Conservation (phyloP, 2,888 invertebrate genomes). For the Caprella mutica region DNA sequence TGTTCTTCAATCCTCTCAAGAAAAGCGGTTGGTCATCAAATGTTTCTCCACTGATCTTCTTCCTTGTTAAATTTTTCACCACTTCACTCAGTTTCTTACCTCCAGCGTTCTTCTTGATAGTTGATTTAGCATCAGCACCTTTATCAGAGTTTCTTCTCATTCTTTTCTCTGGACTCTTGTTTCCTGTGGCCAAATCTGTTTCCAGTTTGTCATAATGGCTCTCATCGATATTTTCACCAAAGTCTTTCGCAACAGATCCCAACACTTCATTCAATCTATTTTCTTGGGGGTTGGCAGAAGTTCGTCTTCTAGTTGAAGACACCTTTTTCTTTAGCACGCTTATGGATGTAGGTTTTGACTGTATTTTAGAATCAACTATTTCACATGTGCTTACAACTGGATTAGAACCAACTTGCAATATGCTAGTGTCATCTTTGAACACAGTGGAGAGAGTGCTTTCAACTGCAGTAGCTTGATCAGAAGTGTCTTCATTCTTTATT, state of each 20-base stretch:
- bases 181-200: constrained; percentile 29
- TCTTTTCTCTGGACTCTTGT: constrained; percentile 33
- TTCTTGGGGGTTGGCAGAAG: constrained; percentile 25
- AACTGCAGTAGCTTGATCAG: background rate
- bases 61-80: constrained; percentile 25
- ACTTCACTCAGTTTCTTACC: constrained; percentile 32
- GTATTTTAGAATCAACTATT: too few species aligned
- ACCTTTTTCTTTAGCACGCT: background rate
- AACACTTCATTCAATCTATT: constrained; percentile 30
- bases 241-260: constrained; percentile 31
- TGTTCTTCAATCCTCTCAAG: constrained; percentile 22
- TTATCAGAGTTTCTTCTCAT: too few species aligned
- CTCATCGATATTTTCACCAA: constrained; percentile 30
- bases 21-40: constrained; percentile 25
- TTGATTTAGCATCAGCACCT: too few species aligned
- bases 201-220: constrained; percentile 30
- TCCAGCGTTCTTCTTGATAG: background rate
- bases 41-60: constrained; percentile 29
- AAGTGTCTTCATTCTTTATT: background rate
- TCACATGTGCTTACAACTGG: too few species aligned
- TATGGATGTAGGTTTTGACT: too few species aligned
- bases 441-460: background rate
- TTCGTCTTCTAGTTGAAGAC: background rate
- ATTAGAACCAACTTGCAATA: background rate
- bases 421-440: background rate